Evolutionary conservation across 2,888 invertebrate species (phyloP), one percentile per base, ranked within the genome.

Genomic region (Thereva unica): DNA sequence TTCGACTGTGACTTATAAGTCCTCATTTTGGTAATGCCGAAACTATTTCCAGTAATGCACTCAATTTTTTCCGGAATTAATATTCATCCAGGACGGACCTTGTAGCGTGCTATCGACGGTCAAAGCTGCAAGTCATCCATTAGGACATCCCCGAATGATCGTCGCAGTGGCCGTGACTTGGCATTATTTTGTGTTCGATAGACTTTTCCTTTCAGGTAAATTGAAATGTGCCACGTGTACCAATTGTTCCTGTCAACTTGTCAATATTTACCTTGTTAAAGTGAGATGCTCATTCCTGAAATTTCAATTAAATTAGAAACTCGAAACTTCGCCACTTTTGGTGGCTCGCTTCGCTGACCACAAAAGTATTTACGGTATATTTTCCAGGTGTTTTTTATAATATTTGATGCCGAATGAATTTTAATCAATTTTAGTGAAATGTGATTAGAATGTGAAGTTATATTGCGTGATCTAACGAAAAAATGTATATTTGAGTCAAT

Each of bases 181-280:
- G 67, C 41, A 10, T 35, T 50, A 34, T 64, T 35, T 40, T 40
- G 52, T 59, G 50, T 50, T 56, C 38, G 53, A 59, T 59, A 53
- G 61, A 68, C 61, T 68, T 55, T 64, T 64, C 44, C 69, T 69
- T 69, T 69, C 56, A 61, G 44, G 37, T 52, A 64, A 69, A 69
- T 69, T 69, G 66, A 67, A 67, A 55, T 55, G 59, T 49, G 64
- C 69, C 69, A 67, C 69, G 69, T 64, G 69, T 67, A 41, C 47
- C 57, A 67, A 57, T 57, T 69, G 65, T 67, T 67, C 66, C 66
- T 63, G 68, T 64, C 68, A 63, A 68, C 64, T 63, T 66, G 68
- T 68, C 68, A 68, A 68, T 68, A 68, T 68, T 68, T 68, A 64
- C 64, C 68, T 68, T 67, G 66, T 68, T 68, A 68, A 68, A 68